Evolutionary conservation across 2,888 invertebrate species (phyloP), one percentile per base, ranked within the genome.

Genomic region (Aethes cnicana): DNA sequence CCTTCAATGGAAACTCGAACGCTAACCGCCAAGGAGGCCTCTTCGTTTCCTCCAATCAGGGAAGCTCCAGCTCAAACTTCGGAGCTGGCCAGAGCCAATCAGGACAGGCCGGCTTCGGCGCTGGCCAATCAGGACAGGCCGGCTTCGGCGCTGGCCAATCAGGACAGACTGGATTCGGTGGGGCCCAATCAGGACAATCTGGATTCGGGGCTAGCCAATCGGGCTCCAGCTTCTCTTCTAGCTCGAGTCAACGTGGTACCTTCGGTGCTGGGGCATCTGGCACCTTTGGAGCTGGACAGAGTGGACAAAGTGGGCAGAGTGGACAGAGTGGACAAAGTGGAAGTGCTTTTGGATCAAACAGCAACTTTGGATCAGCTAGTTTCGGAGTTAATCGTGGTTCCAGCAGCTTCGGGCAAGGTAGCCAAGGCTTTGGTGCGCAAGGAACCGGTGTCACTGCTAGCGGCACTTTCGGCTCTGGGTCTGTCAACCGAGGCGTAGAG

Each of bases 11-110:
- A 7, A 43, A 60, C 70, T 64, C 74, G 1, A 74, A 74, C 11
- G 62, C 72, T 1, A 63, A 56, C 42, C 66, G 42, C 55, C 75
- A 79, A 8, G 68, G 73, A 1, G 68, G 74, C 0, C 55, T 76
- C 0, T 78, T 80, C 55, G 68, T 58, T 20, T 59, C 59, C 0
- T 42, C 55, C 5, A 33, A 55, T 52, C 26, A 53, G 23, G 37
- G 30, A 23, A 21, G 30, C 8, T 20, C 37, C 16, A 3, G 14
- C 16, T 32, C 20, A 0, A 23, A 9, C 9, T 42, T 41, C 4
- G 20, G 26, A n/a, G 43, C 54, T 23, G 58, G 56, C 1, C 26
- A 55, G 4, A 33, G 55, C 17, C 64, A 66, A 26, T 52, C 41
- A 61, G 50, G 50, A 4, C 46, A 53, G 37, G 52, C 50, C 56